phyloP scores from a whole-genome alignment of 1,140 invertebrate species.

The Rhopalosiphum padi region DNA sequence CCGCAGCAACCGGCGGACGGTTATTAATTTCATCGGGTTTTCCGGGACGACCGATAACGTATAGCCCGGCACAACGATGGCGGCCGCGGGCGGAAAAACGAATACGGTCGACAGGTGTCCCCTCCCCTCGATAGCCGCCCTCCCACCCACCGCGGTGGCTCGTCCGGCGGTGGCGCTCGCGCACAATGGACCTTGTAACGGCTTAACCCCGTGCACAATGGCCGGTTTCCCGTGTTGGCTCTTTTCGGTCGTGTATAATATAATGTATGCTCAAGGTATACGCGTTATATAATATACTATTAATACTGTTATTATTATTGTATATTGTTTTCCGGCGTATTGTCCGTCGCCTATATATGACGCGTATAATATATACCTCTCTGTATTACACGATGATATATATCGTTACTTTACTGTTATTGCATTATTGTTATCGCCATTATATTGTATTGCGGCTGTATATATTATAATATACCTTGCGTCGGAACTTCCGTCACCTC shows the following conservation, averaged over 20 bases:
- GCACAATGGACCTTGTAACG: not conserved
- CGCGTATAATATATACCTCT: not conserved
- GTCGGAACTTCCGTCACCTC: constrained; percentile 12
- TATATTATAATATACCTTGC: not conserved
- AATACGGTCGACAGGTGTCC: constrained; percentile 34
- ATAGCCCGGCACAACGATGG: not conserved
- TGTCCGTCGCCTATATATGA: not conserved
- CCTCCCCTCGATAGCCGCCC: not conserved
- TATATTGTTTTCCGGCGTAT: not conserved
- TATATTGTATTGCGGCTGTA: not conserved
- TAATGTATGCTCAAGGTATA: not conserved
- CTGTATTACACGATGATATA: not conserved
- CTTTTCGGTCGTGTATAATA: not conserved
- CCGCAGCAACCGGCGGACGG: not conserved
- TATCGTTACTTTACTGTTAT: not conserved
- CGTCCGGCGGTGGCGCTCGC: not conserved
- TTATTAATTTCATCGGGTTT: constrained; percentile 30
- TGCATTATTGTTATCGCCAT: not conserved
- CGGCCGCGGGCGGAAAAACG: constrained; percentile 17
- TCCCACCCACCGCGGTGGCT: not conserved
- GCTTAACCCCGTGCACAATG: not conserved
- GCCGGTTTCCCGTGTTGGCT: not conserved
- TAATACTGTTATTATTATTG: not conserved
- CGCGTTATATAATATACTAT: not conserved
- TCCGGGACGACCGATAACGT: constrained; percentile 24